Percentiles rank a stretch among this genome's conserved stretches.
Evolutionary conservation across 2,113 vertebrate genomes (phyloP).

Genomic region (Prochilodus magdalenae): DNA sequence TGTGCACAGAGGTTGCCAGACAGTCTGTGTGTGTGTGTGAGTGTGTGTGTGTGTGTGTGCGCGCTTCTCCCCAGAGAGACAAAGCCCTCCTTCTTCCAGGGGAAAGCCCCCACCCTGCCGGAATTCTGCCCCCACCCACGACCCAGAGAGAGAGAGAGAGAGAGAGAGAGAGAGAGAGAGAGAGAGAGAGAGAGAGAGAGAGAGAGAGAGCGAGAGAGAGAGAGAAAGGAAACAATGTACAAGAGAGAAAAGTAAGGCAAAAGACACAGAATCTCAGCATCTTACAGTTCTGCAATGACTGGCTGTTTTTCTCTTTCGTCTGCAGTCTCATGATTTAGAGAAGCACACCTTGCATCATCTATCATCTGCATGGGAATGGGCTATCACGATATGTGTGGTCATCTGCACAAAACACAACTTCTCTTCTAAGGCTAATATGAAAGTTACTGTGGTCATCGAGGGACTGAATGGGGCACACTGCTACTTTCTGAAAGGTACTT

Average conservation of each 20-base stretch:
- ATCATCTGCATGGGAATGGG: background rate
- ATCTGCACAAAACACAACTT: background rate
- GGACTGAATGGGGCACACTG: background rate
- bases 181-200: background rate
- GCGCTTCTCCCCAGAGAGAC: constrained; percentile 37
- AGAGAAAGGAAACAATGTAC: background rate
- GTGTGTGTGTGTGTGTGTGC: constrained; percentile 35
- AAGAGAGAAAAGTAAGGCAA: background rate
- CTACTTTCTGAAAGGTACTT: no score
- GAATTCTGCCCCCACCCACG: constrained; percentile 43
- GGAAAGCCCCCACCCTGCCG: constrained; percentile 45
- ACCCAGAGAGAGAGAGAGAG: constrained; percentile 17
- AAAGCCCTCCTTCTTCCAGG: constrained; percentile 66
- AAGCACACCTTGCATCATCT: background rate
- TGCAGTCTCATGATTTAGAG: background rate
- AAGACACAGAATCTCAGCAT: background rate
- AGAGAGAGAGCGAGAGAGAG: background rate
- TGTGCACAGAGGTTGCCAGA: constrained; percentile 71
- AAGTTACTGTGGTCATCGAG: background rate
- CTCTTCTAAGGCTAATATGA: background rate
- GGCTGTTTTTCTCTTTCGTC: background rate
- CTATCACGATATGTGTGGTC: background rate
- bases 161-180: background rate
- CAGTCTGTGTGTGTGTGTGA: constrained; percentile 59
- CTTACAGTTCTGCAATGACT: background rate